phyloP scores from a whole-genome alignment of 2,113 vertebrate genomes.

The Nanorana parkeri region DNA sequence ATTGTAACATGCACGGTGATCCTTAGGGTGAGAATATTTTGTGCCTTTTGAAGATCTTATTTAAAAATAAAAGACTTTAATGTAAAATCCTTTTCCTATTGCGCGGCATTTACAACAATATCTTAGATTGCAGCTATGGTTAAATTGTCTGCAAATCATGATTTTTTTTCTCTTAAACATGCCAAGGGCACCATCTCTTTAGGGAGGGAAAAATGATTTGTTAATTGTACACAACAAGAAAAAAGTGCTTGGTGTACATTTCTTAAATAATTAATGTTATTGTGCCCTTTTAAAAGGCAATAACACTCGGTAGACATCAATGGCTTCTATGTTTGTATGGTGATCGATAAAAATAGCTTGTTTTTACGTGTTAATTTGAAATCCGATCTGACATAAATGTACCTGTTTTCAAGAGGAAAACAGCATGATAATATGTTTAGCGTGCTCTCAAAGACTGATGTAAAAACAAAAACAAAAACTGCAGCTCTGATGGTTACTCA shows the following conservation, averaged over 20 bases:
- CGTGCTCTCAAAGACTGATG: not conserved
- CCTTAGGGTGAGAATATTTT: no score
- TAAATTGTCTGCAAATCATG: not conserved
- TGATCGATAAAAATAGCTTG: constrained; percentile 48
- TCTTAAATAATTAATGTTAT: constrained; percentile 56
- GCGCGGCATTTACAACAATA: no score
- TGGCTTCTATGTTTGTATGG: constrained; percentile 33
- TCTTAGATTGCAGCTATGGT: not conserved
- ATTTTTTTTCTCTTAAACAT: constrained; percentile 18
- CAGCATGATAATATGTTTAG: not conserved
- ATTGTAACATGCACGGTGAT: no score
- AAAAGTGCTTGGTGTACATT: constrained; percentile 33
- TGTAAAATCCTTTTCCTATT: no score
- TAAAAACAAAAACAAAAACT: not conserved
- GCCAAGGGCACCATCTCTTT: not conserved
- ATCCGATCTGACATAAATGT: constrained; percentile 19
- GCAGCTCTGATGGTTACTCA: not conserved
- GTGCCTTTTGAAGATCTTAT: no score
- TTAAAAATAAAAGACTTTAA: no score
- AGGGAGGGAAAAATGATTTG: not conserved
- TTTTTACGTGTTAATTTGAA: constrained; percentile 29
- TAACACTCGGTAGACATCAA: constrained; percentile 32
- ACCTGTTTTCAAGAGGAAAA: constrained; percentile 11
- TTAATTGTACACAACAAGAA: constrained; percentile 14
- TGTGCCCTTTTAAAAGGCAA: constrained; percentile 39